Evolutionary conservation across 2,888 invertebrate species (phyloP), one percentile per base, ranked within the genome.

Genomic region (Sinentomon sp.): DNA sequence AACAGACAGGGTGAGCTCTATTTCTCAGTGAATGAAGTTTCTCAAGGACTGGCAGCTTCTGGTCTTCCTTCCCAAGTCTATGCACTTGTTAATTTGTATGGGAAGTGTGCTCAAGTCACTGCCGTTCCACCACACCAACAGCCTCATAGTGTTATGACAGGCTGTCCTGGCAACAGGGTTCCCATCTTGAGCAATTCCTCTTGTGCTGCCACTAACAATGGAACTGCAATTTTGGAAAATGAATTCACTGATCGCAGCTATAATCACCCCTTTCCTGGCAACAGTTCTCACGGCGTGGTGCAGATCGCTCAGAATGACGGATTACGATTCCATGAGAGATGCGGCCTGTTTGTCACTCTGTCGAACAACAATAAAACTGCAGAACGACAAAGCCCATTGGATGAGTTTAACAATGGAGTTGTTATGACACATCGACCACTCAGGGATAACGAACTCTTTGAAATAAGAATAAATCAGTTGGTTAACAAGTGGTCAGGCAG

Each of bases 401-500:
- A 85, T 48, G 87, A 89, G 53, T 89, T 87, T 52, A 87, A 89
- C 52, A 85, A 89, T 53, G 87, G 83, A 1, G 83, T 89, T 3
- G 82, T 87, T 2, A 82, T 89, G 77, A 87, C 85, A 3, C 77
- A 82, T 47, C 62, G 89, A 24, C 72, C 80, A 0, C 56, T 92
- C 4, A 61, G 65, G 38, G 80, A 83, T 50, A 72, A 78, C 46
- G 89, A 89, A 53, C 55, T 87, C 14, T 92, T 89, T 53, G 87
- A 89, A 53, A 64, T 64, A 41, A 35, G 39, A 33, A 82, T 92
- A 41, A 87, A 89, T 48, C 65, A 73, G 44, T 62, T 92, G 40
- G 83, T 89, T 6, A 82, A 82, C 50, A 80, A 89, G 49, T 89
- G 89, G 89, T 85, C 83, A 23, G 82, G 82, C 1, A 78, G 78